Evolutionary conservation across 2,888 invertebrate genomes (phyloP), one percentile per base, ranked within the genome.

Genomic region (Eupithecia subumbrata): DNA sequence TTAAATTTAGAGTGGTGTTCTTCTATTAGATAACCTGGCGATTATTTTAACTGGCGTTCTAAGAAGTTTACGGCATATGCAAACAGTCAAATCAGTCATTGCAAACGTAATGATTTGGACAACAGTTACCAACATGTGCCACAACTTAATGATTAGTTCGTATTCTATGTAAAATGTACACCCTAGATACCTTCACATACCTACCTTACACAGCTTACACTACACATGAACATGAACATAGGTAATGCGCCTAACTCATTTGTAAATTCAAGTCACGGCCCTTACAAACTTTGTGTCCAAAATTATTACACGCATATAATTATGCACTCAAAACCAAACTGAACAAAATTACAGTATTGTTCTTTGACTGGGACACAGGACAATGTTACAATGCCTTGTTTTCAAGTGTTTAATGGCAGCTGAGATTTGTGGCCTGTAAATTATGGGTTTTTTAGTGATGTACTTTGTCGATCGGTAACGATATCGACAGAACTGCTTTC

Each of bases 351-450:
- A 25, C 63, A 64, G 43, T 76, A 80, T 80, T 80, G 81, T 81
- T 80, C 75, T 71, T 76, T 73, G 76, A 71, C 69, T 68, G 79
- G 74, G 81, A 78, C 82, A 81, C 78, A 80, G 80, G 83, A 88
- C 89, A 88, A 88, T 84, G 89, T 88, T 85, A 83, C 84, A 82
- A 48, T 80, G 80, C 81, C 86, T 90, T 91, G 89, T 87, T 90
- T 89, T 88, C 81, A 81, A 85, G 82, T 85, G 85, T 91, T 92
- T 93, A 90, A 92, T 87, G 87, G 87, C 85, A 87, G 85, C 84
- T 84, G 87, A 89, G 92, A 93, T 93, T 94, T 93, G 92, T 92
- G 89, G 90, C 85, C 90, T 87, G 92, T 92, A 89, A 92, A 88
- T 91, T 92, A 92, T 90, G 86, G 83, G 84, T 80, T 77, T 48